A percentile compares a stretch with the other conserved stretches of the same genome.
These are phyloP conservation scores for Heteromurus nitidus DNA, from an alignment of 2,888 invertebrate species.

Conservation along the genomic window DNA sequence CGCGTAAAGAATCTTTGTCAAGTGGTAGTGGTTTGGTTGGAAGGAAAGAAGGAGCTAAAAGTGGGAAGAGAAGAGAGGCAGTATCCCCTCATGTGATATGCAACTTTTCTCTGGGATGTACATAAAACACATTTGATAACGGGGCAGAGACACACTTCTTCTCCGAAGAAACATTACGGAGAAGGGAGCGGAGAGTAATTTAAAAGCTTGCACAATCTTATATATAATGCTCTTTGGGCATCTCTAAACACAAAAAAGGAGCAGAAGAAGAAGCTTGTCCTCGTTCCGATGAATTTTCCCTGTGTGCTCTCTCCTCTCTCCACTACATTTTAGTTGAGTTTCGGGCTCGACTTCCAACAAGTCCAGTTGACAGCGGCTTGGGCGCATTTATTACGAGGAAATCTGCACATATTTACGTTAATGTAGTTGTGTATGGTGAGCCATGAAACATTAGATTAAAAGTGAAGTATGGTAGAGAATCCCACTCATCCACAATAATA, in stretches of 20 bases:
- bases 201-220: constrained; percentile 18
- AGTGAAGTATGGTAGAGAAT: too few species aligned
- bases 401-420: constrained; percentile 21
- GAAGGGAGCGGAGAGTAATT: constrained; percentile 13
- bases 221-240: too few species aligned
- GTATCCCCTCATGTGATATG: constrained; percentile 12
- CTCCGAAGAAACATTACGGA: background rate
- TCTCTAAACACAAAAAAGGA: background rate
- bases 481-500: constrained; percentile 1
- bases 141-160: background rate
- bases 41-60: too few species aligned
- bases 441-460: too few species aligned
- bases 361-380: constrained; percentile 1
- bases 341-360: too few species aligned
- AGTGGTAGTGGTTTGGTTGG: constrained; percentile 16
- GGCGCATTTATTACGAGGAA: constrained; percentile 12
- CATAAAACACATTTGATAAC: constrained; percentile 32
- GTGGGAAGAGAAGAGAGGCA: background rate
- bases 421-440: too few species aligned
- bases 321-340: too few species aligned
- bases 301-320: too few species aligned
- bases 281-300: too few species aligned
- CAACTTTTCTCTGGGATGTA: constrained; percentile 4
- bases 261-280: background rate
- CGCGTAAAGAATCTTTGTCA: constrained; percentile 12